Evolutionary conservation across 2,888 invertebrate species (phyloP).

Genomic region (Caenorhabditis sulstoni): DNA sequence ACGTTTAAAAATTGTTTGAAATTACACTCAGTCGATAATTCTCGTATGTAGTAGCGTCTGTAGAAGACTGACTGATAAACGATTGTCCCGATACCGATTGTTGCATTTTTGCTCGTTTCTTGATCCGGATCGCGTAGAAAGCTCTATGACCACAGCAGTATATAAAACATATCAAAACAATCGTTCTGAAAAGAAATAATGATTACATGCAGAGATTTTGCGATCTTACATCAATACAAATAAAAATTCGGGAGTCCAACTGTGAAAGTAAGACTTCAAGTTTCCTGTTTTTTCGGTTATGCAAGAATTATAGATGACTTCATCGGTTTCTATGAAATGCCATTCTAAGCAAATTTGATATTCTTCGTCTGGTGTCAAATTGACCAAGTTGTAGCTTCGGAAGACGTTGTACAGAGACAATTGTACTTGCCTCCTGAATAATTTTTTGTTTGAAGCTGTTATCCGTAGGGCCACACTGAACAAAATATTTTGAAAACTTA

Average conservation of each 20-base stretch:
- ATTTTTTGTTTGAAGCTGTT: slow-evolving; percentile 43
- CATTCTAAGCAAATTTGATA: slow-evolving; percentile 55
- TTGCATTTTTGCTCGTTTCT: slow-evolving; percentile 61
- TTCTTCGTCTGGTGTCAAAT: slow-evolving; percentile 53
- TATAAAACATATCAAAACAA: slow-evolving; percentile 6
- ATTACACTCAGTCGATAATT: slow-evolving; percentile 58
- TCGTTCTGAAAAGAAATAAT: slow-evolving; percentile 29
- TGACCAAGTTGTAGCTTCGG: slow-evolving; percentile 64
- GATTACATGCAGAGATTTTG: no score
- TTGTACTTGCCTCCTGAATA: slow-evolving; percentile 59
- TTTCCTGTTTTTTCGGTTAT: slow-evolving; percentile 32
- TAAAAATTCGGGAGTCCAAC: slow-evolving; percentile 18
- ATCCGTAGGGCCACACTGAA: slow-evolving; percentile 59
- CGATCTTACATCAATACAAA: no score
- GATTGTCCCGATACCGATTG: slow-evolving; percentile 68
- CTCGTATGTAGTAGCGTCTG: slow-evolving; percentile 63
- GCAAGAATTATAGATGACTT: slow-evolving; percentile 55
- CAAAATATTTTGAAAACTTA: neutral
- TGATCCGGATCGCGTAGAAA: slow-evolving; percentile 29
- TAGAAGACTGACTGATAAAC: slow-evolving; percentile 52
- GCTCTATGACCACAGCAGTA: slow-evolving; percentile 48
- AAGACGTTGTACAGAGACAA: slow-evolving; percentile 60
- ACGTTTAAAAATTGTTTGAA: no score
- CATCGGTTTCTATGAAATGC: slow-evolving; percentile 50
- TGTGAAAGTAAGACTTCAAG: slow-evolving; percentile 40